Base-by-base conservation (phyloP, 2,113 vertebrate genomes). In the Paraplagusia blochii region DNA sequence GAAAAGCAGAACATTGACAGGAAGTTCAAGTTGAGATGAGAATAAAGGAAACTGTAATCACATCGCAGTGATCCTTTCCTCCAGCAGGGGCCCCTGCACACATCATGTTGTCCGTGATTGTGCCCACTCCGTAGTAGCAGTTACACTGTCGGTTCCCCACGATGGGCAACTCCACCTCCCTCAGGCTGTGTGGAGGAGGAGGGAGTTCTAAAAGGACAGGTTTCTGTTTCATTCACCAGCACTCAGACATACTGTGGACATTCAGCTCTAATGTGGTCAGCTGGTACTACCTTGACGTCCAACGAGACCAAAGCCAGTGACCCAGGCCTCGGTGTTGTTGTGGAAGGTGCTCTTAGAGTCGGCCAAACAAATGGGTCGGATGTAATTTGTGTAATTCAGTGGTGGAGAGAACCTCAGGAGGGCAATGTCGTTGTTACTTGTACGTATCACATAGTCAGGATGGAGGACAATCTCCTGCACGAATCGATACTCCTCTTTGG, bases 281-380 rank as follows among this genome's bases (percentile, higher is more conserved):
- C 5, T 6, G 7, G 4, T 15, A 73, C 9, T 9, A 92, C 91
- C 90, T 86, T 39, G 88, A 80, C 0, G 62, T 81, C 54, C 19
- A 2, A 76, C 62, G 0, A 33, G 11, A 1, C 94, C 93, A 92
- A 92, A 95, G 48, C 94, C 93, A 0, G 93, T 94, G 70, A 94
- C 86, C n/a, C 87, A 92, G 49, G 82, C 79, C 0, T 40, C 44
- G 5, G 79, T 53, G 10, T 15, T 34, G 15, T 5, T 18, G 50
- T 39, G 68, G 59, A 93, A 90, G 50, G 2, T 62, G 72, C 88
- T 90, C 83, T 7, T 11, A n/a, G 62, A 22, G 0, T 83, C 76
- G 0, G 92, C 91, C 51, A 93, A 82, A 64, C 92, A 94, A 50
- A 92, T 67, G 1, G 93, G 92, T 18, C 4, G 38, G 19, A 94